Base-by-base conservation (phyloP, 2,888 invertebrate genomes). In the Clitarchus hookeri region DNA sequence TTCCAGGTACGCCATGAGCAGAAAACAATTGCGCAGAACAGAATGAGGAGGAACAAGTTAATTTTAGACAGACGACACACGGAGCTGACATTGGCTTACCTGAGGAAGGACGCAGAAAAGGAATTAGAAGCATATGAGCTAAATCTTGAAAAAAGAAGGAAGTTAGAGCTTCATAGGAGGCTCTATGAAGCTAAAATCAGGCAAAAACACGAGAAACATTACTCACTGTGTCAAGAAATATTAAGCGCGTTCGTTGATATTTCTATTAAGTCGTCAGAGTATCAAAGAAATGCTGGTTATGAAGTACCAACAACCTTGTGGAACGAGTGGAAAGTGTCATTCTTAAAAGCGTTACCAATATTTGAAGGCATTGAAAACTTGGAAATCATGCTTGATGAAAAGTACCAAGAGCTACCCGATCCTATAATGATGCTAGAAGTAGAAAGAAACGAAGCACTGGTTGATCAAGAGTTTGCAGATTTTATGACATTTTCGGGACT, bases 1-100 rank as follows among this genome's bases (percentile, higher is more conserved):
- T 93, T 93, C 90, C 94, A 94, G 90, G 93, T 94, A 0, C 93
- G 94, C 85, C 92, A 93, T 84, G 93, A 94, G 88, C 93, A 93
- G 77, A 92, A 93, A 79, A 92, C 92, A 88, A 92, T 95, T 88
- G 90, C 92, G 0, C 91, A 92, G 84, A 94, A 94, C 89, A 92
- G 93, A 89, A 90, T 91, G 83, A 90, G 92, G 84, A 92, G 93
- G 9, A 92, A 94, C 89, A 92, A 91, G 78, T 92, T 93, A 86
- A 92, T 93, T 88, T 89, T 91, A 78, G 92, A 92, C 36, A 92
- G 93, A 89, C 92, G 92, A 88, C 93, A 93, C 87, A 86, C 85
- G 25, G 89, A 90, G 27, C 26, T 82, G 16, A 82, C 82, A 27
- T 13, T 44, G 6, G 82, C 0, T 13, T 44, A 36, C 36, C 27